phyloP scores from a whole-genome alignment of 2,888 invertebrate species.

The Luperina nickerlii region DNA sequence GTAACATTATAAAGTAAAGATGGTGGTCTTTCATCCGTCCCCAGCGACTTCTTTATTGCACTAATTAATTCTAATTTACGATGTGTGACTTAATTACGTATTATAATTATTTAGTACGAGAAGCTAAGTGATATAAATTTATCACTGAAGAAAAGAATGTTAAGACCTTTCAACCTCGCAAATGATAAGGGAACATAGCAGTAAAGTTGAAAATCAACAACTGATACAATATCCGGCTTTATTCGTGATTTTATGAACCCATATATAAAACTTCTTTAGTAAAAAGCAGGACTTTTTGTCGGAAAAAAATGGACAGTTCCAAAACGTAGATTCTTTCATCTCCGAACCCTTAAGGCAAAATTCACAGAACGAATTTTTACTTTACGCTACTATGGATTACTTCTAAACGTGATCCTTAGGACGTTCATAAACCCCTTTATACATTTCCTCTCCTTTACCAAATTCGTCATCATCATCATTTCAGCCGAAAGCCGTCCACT shows the following conservation, averaged over 20 bases:
- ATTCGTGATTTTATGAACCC: background rate
- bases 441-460: background rate
- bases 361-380: too few relatives aligned
- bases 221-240: background rate
- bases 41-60: background rate
- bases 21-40: background rate
- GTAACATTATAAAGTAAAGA: background rate
- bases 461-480: constrained; percentile 2
- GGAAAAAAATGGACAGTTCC: background rate
- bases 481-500: too few relatives aligned
- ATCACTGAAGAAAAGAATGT: background rate
- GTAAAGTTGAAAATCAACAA: background rate
- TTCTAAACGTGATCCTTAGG: background rate
- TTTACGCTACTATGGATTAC: background rate
- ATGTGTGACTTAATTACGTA: constrained; percentile 3
- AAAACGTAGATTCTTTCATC: background rate
- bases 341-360: background rate
- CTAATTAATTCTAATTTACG: constrained; percentile 12
- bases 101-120: background rate
- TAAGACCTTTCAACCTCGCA: constrained; percentile 3
- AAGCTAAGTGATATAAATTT: constrained; percentile 7
- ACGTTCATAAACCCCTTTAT: background rate
- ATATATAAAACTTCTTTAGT: too few relatives aligned
- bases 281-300: background rate
- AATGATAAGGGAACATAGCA: background rate